A percentile compares a stretch with the other conserved stretches of the same genome.
phyloP scores from a whole-genome alignment of 1,140 invertebrate genomes.

The Ganaspis sp. region DNA sequence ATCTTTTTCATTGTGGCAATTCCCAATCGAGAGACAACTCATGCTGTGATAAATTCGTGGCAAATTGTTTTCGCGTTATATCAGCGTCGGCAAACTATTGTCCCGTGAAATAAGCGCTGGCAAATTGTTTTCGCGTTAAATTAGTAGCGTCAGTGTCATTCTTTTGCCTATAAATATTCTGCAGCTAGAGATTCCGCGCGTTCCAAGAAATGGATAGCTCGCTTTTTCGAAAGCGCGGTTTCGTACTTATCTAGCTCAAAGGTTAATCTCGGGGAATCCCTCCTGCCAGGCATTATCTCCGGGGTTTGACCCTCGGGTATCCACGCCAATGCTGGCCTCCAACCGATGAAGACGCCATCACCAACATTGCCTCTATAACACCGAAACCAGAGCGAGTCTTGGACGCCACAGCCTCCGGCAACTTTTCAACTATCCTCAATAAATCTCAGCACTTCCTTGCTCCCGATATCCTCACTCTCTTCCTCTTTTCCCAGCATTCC shows the following conservation, averaged over 20 bases:
- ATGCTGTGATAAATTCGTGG: neutral
- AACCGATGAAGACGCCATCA: conserved; percentile 43
- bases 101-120: no score
- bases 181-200: neutral
- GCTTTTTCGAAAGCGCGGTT: conserved; percentile 35
- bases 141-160: neutral
- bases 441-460: conserved; percentile 52
- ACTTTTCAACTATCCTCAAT: conserved; percentile 60
- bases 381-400: conserved; percentile 33
- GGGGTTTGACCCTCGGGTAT: conserved; percentile 36
- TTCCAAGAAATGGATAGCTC: neutral
- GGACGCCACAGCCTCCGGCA: conserved; percentile 40
- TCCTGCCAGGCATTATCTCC: conserved; percentile 62
- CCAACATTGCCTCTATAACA: conserved; percentile 42
- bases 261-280: conserved; percentile 65
- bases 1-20: no score
- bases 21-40: neutral
- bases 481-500: conserved; percentile 35
- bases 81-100: neutral
- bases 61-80: conserved; percentile 8
- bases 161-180: neutral
- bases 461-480: conserved; percentile 32
- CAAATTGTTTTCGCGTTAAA: conserved; percentile 8
- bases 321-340: conserved; percentile 10
- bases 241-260: conserved; percentile 60